Percentiles rank a stretch among this genome's conserved stretches.
These are phyloP conservation scores for Boloria euphrosyne DNA, from an alignment of 2,888 invertebrate species.

Conservation along the genomic window DNA sequence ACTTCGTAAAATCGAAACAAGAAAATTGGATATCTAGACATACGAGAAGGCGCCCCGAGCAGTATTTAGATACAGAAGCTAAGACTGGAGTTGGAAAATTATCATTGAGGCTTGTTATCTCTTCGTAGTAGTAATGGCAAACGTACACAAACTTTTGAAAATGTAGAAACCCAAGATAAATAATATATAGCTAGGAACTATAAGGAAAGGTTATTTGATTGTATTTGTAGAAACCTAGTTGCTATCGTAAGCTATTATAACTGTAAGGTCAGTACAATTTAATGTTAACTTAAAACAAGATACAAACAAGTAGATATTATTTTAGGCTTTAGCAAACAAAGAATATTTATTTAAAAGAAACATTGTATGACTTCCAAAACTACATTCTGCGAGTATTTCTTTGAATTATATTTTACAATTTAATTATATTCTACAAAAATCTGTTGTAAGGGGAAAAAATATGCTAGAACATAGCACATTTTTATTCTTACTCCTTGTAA, in stretches of 20 bases:
- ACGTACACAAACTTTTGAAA: conserved; percentile 25
- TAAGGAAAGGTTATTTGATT: conserved; percentile 1
- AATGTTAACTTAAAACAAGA: too few relatives aligned
- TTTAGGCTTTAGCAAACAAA: too few relatives aligned
- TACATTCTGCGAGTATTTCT: too few relatives aligned
- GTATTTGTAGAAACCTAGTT: conserved; percentile 2
- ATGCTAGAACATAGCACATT: too few relatives aligned
- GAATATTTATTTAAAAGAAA: too few relatives aligned
- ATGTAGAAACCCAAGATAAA: conserved; percentile 21
- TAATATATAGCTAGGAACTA: conserved; percentile 16
- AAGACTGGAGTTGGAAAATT: conserved; percentile 28
- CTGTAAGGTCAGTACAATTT: too few relatives aligned
- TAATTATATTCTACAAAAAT: too few relatives aligned
- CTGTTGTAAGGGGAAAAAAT: too few relatives aligned
- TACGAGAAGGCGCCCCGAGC: conserved; percentile 17
- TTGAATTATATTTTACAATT: too few relatives aligned
- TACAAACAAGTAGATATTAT: too few relatives aligned
- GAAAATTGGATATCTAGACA: conserved; percentile 26
- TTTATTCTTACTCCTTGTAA: too few relatives aligned
- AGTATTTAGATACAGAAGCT: conserved; percentile 27
- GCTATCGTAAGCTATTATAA: neutral
- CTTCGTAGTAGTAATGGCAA: conserved; percentile 16
- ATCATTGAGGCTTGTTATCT: conserved; percentile 28
- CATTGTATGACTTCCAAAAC: too few relatives aligned
- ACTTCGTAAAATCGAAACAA: conserved; percentile 27